Base-by-base conservation (phyloP, 2,797 vertebrate genomes). In the Vireo griseus region DNA sequence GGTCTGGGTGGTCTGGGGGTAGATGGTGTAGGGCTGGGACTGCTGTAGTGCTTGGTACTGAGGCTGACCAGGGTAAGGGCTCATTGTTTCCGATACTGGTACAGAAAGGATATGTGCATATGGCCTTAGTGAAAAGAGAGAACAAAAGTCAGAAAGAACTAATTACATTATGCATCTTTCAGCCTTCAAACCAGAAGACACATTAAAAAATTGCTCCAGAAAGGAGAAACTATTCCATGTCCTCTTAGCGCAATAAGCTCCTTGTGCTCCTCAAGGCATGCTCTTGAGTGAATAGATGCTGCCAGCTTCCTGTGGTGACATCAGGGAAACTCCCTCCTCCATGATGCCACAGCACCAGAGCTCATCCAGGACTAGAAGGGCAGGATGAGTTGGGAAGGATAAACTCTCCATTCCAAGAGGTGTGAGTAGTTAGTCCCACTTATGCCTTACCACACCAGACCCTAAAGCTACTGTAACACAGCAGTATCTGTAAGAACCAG, bases 1-100 rank as follows among this genome's bases (percentile, higher is more conserved):
- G 26, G 98, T 98, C 97, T 99, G 99, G 62, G 98, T 98, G 16
- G 98, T 98, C 96, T 99, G 99, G 77, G 99, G 98, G 95, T 99
- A 99, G 97, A 98, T 94, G 20, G 98, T 98, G 93, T 99, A 99
- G 77, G 99, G 97, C n/a, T 99, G 98, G 93, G 99, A 98, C 96
- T 99, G 99, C 92, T 98, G 98, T 71, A 99, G 97, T 35, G 99
- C 97, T 95, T 98, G 98, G 95, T 99, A 99, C 62, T 98, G 98
- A 96, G 98, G 97, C 98, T 99, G 99, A 47, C 96, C 97, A 96
- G 98, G 97, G 94, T 99, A 99, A 35, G 98, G 98, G 44, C 98
- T 98, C 97, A 98, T 97, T 5, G 98, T 97, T 97, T 99, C 99
- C 74, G 98, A 97, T 13, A 98, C 97, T 84, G 98, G 97, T 96